Evolutionary conservation across 2,797 vertebrate species (phyloP), one percentile per base, ranked within the genome.

Genomic region (Molossus alvarezi): DNA sequence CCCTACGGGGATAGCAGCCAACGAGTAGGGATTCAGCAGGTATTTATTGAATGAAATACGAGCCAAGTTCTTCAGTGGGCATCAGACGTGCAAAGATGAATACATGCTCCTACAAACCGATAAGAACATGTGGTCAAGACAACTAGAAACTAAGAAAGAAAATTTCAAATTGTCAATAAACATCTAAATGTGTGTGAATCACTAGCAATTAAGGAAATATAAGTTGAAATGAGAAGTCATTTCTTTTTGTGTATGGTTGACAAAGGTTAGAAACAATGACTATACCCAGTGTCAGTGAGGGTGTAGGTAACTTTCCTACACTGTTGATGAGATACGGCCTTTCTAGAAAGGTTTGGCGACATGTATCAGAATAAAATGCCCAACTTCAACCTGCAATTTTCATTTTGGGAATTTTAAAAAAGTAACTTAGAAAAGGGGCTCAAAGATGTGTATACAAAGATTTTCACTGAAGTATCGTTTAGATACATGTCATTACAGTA

Each of bases 61-160:
- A 83, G 45, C 55, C 25, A 11, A 41, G 57, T 69, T 69, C 60
- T 45, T 21, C 11, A 18, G 21, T 48, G n/a, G 58, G 18, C 41
- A 60, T 76, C n/a, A 33, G 53, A 33, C 21, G 41, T 9, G 51
- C 69, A 79, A 87, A 84, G 60, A 69, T 45, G 25, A 67, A n/a
- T 21, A 51, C 7, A 12, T 72, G n/a, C 17, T 88, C 11, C 82
- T 72, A 84, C 25, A 41, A 17, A 41, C 2, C 20, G 21, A 55
- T 9, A 80, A 45, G 71, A 64, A 75, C 88, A 69, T 64, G 12
- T 57, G 14, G n/a, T 80, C 45, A 71, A n/a, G 18, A 64, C 21
- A 86, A 58, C 64, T 64, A 37, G 41, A 94, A 73, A 65, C 58
- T 92, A 81, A 14, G 87, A 82, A 57, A 89, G 53, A 83, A 80